phyloP scores from a whole-genome alignment of 2,113 vertebrate genomes.

The Struthio camelus region DNA sequence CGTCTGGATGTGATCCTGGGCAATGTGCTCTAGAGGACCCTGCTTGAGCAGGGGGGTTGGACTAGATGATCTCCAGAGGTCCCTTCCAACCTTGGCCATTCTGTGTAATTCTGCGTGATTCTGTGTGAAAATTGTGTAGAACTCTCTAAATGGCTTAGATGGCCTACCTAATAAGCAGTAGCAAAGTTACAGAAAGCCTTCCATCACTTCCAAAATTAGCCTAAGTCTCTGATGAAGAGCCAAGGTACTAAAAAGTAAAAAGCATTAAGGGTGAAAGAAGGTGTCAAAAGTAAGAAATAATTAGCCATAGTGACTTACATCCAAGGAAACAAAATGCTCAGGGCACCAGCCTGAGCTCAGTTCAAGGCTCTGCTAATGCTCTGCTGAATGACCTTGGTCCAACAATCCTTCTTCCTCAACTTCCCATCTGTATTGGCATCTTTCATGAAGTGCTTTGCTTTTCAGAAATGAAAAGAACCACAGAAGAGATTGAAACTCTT shows the following conservation, averaged over 20 bases:
- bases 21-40: too few species aligned
- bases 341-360: neutral
- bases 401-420: neutral
- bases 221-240: neutral
- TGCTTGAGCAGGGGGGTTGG: too few species aligned
- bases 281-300: neutral
- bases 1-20: too few species aligned
- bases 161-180: neutral
- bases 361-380: neutral
- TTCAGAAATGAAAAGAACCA: neutral
- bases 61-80: too few species aligned
- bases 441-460: fast-evolving
- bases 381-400: neutral
- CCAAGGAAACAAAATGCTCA: neutral
- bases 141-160: neutral
- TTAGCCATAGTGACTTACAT: neutral
- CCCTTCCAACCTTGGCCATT: too few species aligned
- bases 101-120: too few species aligned
- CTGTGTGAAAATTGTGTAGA: too few species aligned
- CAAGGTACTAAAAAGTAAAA: neutral
- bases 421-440: neutral
- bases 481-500: neutral
- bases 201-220: neutral
- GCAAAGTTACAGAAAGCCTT: neutral
- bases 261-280: neutral